Percentiles rank a stretch among this genome's conserved stretches.
These are phyloP conservation scores for Pleuronectes platessa DNA, from an alignment of 2,113 vertebrate genomes.

Conservation along the genomic window DNA sequence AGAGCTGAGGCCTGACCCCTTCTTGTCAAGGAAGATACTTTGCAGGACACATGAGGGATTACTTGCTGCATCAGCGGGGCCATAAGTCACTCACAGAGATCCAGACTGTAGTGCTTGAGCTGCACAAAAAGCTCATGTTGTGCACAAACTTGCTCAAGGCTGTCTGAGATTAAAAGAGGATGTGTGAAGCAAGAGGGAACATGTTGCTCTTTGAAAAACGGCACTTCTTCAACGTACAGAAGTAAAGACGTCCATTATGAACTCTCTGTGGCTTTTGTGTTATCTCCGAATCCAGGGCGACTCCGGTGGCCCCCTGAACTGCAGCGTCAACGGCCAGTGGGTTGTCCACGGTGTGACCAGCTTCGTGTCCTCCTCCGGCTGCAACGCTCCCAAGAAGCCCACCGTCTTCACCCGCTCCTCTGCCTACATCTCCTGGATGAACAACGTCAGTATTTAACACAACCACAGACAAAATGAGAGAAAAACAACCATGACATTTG, in stretches of 20 bases:
- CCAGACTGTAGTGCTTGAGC: slow-evolving; percentile 42
- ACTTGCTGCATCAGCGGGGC: slow-evolving; percentile 62
- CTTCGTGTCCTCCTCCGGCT: slow-evolving; percentile 88
- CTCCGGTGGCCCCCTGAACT: slow-evolving; percentile 91
- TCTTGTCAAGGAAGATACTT: slow-evolving; percentile 61
- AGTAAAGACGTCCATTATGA: neutral
- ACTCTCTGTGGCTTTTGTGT: neutral
- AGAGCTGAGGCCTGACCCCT: slow-evolving; percentile 45
- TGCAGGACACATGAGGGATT: slow-evolving; percentile 35
- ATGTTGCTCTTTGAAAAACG: neutral
- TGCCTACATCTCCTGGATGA: slow-evolving; percentile 89
- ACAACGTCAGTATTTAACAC: slow-evolving; percentile 78
- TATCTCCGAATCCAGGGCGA: slow-evolving; percentile 83
- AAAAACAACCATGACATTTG: no score
- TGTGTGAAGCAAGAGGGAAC: neutral
- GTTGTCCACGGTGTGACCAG: slow-evolving; percentile 90
- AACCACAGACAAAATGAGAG: neutral
- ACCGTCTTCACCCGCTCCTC: slow-evolving; percentile 93
- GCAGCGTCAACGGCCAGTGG: slow-evolving; percentile 82
- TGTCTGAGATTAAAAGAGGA: slow-evolving; percentile 19
- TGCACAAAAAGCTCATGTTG: slow-evolving; percentile 45
- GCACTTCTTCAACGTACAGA: neutral
- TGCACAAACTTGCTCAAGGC: slow-evolving; percentile 31
- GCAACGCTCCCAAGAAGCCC: slow-evolving; percentile 86
- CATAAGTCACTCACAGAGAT: slow-evolving; percentile 50